Base-by-base conservation (phyloP, 2,797 vertebrate species). In the Staurois parvus region DNA sequence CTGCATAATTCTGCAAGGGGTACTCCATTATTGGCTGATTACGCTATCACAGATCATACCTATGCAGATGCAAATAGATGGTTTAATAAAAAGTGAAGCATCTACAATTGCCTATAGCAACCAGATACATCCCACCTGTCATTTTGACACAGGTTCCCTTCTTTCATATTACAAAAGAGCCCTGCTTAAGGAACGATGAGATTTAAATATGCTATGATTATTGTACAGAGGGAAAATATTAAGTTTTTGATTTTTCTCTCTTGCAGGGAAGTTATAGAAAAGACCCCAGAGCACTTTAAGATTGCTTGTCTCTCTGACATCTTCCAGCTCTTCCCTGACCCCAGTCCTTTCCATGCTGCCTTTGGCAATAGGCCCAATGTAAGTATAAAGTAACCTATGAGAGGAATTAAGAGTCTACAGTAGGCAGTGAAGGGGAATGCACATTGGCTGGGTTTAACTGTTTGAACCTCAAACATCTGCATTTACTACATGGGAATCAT, bases 221-320 rank as follows among this genome's bases (percentile, higher is more conserved):
- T 24, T 59, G 52, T 59, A 59, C 2, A 24, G 21, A 24, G 6
- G 19, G 34, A 24, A 24, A 59, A 21, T 52, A 7, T 24, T 59
- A 24, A 2, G 24, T 21, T 24, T n/a, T 7, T n/a, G 52, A 24
- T 73, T 26, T 13, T 42, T 1, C 37, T 34, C 74, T 80, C 37
- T 40, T 89, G n/a, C 91, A 99, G 98, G 90, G 97, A 99, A 88
- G 97, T 99, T 89, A 98, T 99, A 30, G 96, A 98, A 94, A 99
- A 96, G 93, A 98, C 97, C 86, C 97, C 98, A 0, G 98, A 99
- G 90, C 94, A 96, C 72, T 99, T 99, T 92, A 99, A 99, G 94
- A 91, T 98, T 0, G 94, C 97, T 82, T 99, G 98, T 79, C 94
- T 99, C 40, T 91, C 91, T 26, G 98, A 99, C 91, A 96, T 99